phyloP scores from a whole-genome alignment of 2,113 vertebrate species.

The Acanthisitta chloris region DNA sequence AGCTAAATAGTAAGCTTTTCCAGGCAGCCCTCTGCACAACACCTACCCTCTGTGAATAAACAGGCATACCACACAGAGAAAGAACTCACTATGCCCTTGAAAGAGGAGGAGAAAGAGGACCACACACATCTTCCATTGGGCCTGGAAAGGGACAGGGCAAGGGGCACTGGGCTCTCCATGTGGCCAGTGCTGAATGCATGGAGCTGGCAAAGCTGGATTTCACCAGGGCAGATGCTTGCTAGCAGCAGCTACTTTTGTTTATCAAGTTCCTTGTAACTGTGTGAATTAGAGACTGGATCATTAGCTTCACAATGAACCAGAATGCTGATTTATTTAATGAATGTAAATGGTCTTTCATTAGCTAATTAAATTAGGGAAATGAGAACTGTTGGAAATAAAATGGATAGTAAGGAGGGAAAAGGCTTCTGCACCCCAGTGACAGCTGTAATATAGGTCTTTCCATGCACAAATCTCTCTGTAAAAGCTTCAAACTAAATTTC shows the following conservation, averaged over 20 bases:
- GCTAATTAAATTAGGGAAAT: constrained; percentile 65
- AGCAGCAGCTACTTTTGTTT: constrained; percentile 46
- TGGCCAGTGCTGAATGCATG: not conserved
- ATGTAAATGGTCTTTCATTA: constrained; percentile 48
- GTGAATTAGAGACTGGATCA: constrained; percentile 45
- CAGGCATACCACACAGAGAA: not conserved
- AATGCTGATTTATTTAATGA: constrained; percentile 63
- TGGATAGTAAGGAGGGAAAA: not conserved
- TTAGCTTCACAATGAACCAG: constrained; percentile 59
- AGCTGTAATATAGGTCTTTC: not conserved
- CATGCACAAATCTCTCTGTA: too few species aligned
- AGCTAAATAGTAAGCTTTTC: not conserved
- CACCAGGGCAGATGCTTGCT: not conserved
- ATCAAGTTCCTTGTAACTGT: not conserved
- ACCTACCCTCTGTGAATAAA: not conserved
- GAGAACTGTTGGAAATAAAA: constrained; percentile 13
- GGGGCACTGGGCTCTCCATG: not conserved
- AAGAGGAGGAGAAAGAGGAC: not conserved
- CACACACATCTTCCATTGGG: not conserved
- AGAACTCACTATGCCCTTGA: not conserved
- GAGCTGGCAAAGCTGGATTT: not conserved
- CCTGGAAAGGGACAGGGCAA: not conserved
- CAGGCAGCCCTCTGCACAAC: not conserved
- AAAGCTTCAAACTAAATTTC: not conserved
- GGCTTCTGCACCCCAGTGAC: not conserved